These are phyloP conservation scores for Huso huso DNA, from an alignment of 2,797 vertebrate species.

Conservation along the genomic window DNA sequence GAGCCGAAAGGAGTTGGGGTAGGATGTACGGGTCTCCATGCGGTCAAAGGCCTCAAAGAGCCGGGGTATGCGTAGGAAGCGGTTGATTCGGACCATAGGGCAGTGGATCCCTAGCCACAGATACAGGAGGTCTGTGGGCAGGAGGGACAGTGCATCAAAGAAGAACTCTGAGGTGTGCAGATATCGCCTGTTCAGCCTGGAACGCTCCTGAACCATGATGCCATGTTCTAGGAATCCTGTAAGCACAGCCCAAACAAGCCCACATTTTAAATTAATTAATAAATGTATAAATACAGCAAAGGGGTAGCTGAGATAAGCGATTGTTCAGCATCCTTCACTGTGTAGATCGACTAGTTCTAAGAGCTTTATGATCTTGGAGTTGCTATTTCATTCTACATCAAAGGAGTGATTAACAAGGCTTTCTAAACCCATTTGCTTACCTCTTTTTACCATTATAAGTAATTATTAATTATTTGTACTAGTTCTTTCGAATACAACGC, in stretches of 20 bases:
- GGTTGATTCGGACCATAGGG: conserved; percentile 69
- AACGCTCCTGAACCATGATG: conserved; percentile 63
- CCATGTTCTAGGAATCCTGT: conserved; percentile 84
- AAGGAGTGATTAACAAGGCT: background rate
- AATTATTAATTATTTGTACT: no score
- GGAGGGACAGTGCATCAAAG: conserved; percentile 61
- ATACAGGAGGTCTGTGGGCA: conserved; percentile 80
- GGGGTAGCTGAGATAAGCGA: background rate
- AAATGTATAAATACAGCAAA: background rate
- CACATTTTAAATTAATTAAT: background rate
- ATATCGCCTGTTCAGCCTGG: conserved; percentile 53
- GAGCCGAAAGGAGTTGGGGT: conserved; percentile 79
- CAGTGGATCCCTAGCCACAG: conserved; percentile 51
- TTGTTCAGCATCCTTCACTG: no score
- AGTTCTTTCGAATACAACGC: no score
- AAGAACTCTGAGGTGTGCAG: conserved; percentile 59
- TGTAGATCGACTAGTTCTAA: no score
- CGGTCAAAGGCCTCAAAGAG: conserved; percentile 76
- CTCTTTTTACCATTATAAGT: no score
- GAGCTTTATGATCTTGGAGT: no score
- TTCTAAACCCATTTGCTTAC: no score
- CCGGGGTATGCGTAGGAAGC: conserved; percentile 63
- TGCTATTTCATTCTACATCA: background rate
- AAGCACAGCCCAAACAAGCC: background rate
- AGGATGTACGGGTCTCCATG: conserved; percentile 73